These are phyloP conservation scores for Bufo bufo DNA, from an alignment of 2,113 vertebrate genomes.

Conservation along the genomic window DNA sequence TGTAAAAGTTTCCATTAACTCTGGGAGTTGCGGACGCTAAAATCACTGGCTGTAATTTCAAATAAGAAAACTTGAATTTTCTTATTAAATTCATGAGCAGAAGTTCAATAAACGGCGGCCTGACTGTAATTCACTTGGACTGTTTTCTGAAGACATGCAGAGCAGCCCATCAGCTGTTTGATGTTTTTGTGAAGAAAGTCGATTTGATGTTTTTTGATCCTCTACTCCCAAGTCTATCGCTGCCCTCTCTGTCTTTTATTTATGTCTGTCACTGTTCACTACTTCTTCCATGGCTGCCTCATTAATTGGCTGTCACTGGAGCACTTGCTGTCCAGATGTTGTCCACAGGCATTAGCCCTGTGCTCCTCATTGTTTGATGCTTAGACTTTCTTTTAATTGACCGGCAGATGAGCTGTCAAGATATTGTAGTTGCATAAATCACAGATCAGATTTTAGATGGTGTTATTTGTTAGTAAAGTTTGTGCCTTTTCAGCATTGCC, in stretches of 20 bases:
- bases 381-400: neutral
- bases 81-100: neutral
- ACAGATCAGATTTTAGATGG: neutral
- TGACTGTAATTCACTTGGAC: neutral
- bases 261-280: neutral
- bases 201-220: constrained; percentile 33
- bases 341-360: constrained; percentile 9
- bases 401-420: neutral
- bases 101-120: neutral
- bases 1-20: neutral
- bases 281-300: neutral
- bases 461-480: too few species aligned
- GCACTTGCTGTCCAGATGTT: neutral
- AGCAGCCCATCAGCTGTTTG: neutral
- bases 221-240: neutral
- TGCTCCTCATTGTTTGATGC: neutral
- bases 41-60: neutral
- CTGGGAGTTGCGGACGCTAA: neutral
- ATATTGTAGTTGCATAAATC: neutral
- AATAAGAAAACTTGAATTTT: neutral
- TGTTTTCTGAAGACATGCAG: neutral
- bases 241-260: constrained; percentile 6
- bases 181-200: constrained; percentile 35
- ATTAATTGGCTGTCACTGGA: neutral
- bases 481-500: neutral